Evolutionary conservation across 2,113 vertebrate genomes (phyloP), one percentile per base, ranked within the genome.

Genomic region (Hoplias malabaricus): DNA sequence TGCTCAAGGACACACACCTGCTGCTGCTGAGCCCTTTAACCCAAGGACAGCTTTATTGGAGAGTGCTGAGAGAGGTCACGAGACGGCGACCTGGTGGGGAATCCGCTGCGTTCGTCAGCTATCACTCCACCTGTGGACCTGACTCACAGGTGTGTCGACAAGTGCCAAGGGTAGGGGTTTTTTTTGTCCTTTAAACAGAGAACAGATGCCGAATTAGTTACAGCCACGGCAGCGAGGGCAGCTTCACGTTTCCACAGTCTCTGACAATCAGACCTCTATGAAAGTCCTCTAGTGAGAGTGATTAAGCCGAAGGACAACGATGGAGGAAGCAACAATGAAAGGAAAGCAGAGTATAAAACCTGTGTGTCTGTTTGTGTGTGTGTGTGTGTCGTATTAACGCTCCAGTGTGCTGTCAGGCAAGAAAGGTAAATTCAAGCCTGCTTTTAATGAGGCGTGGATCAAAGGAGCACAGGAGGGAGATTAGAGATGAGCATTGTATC

Each of bases 401-500:
- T 27, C 29, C 69, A 36, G 31, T 42, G n/a, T 62, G 67, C 57
- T 73, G 76, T 84, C 77, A 77, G 78, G 56, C 77, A 84, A 66
- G 61, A 82, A 75, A 77, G 68, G 75, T 80, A 78, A 71, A 73
- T 72, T 81, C 65, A 73, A 57, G 66, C 36, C 27, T 69, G 71
- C 72, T 54, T 82, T 80, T 85, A 87, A 87, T 84, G 84, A 87
- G 80, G 19, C 71, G 21, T 56, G 80, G 77, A 83, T 86, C 75
- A 84, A 84, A 86, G 84, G 56, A 77, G 74, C 70, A 68, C 65
- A 66, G 73, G 75, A 80, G 78, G 80, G 68, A 77, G 84, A 85
- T 85, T 85, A 85, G 78, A 85, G 80, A 84, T 83, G 82, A 87
- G 82, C 81, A 77, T 83, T 81, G 69, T 87, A 85, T 87, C 73